Evolutionary conservation across 2,888 invertebrate species (phyloP).

Genomic region (Torymus aiolomorphi): DNA sequence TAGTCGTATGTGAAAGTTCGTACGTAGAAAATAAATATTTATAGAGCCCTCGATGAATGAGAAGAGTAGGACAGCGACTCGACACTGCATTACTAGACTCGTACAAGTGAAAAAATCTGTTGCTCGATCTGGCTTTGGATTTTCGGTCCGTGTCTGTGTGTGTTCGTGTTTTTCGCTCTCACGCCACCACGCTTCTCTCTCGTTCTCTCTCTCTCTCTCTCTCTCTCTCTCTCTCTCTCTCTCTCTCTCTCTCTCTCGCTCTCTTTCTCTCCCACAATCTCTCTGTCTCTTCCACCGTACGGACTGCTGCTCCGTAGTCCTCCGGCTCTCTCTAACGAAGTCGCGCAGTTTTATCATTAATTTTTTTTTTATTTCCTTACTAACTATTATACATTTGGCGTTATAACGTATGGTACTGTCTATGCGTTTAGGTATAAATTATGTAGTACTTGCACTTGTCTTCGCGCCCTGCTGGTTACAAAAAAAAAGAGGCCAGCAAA

Average conservation of each 20-base stretch:
- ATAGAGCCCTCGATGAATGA: constrained; percentile 31
- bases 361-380: constrained; percentile 58
- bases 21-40: not conserved
- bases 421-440: constrained; percentile 73
- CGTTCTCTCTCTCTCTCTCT: constrained; percentile 5
- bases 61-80: constrained; percentile 39
- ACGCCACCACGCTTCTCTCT: constrained; percentile 44
- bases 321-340: constrained; percentile 31
- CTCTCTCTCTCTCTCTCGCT: not conserved
- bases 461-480: constrained; percentile 56
- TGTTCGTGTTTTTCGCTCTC: constrained; percentile 29
- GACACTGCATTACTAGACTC: constrained; percentile 45
- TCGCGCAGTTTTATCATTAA: constrained; percentile 39
- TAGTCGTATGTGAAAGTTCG: too few relatives aligned
- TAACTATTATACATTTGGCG: constrained; percentile 76
- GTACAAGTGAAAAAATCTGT: constrained; percentile 57
- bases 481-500: constrained; percentile 47
- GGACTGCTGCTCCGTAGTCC: constrained; percentile 13
- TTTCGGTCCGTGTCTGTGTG: constrained; percentile 38
- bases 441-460: constrained; percentile 64
- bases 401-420: constrained; percentile 73
- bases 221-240: not conserved
- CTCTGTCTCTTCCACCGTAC: not conserved
- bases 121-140: constrained; percentile 61
- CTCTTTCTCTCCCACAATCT: constrained; percentile 1